These are phyloP conservation scores for Lutjanus erythropterus DNA, from an alignment of 2,113 vertebrate genomes.

Conservation along the genomic window DNA sequence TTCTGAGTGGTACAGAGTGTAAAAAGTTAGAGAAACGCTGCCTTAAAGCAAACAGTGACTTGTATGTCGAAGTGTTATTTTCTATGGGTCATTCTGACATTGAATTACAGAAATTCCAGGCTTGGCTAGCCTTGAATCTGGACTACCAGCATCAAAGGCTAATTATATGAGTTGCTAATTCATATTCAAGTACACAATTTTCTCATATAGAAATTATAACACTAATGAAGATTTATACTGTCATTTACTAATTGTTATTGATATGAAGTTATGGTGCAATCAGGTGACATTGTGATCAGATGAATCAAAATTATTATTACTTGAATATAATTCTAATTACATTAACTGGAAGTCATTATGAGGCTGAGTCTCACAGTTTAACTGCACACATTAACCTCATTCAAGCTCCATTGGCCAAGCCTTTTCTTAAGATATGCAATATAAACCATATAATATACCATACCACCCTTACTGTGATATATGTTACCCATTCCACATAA, in stretches of 20 bases:
- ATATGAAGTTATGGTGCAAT: neutral
- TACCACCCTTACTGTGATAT: conserved; percentile 16
- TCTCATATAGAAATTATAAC: neutral
- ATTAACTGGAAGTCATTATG: conserved; percentile 16
- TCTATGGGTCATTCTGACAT: neutral
- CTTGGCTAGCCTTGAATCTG: neutral
- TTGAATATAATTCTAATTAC: conserved; percentile 15
- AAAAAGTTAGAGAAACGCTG: too few species aligned
- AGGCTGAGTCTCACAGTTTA: conserved; percentile 17
- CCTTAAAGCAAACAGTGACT: neutral
- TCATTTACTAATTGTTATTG: conserved; percentile 12
- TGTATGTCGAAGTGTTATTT: neutral
- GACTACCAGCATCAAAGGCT: neutral
- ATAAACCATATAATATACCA: conserved; percentile 34
- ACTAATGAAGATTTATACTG: conserved; percentile 4
- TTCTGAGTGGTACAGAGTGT: too few species aligned
- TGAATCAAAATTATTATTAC: conserved; percentile 22
- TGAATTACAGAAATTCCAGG: neutral
- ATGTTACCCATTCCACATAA: conserved; percentile 34
- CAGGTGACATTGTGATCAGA: conserved; percentile 7
- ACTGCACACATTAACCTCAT: conserved; percentile 24
- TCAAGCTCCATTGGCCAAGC: neutral
- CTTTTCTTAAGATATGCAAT: conserved; percentile 24
- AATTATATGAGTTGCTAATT: neutral
- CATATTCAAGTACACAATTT: neutral